Evolutionary conservation across 2,888 invertebrate species (phyloP).

Genomic region (Caenorhabditis wallacei): DNA sequence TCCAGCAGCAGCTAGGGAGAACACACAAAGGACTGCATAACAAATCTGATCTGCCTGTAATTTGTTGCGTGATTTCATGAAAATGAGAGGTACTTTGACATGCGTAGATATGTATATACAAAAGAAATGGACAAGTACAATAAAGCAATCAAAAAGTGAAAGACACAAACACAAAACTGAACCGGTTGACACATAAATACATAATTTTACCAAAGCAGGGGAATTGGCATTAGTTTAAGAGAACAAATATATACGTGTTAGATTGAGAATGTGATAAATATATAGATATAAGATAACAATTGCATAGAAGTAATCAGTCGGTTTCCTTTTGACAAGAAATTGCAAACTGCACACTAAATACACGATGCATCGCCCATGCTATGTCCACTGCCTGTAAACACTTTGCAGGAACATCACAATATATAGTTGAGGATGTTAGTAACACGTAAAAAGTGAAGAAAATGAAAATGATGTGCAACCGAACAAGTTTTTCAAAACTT

Average conservation of each 20-base stretch:
- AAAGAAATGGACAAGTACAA: too few species aligned
- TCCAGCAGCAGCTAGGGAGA: constrained; percentile 95
- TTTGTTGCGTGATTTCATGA: not conserved
- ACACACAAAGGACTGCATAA: constrained; percentile 98
- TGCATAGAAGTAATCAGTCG: constrained; percentile 1
- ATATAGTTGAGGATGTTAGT: not conserved
- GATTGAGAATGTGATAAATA: too few species aligned
- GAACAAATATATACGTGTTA: too few species aligned
- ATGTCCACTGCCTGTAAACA: constrained; percentile 79
- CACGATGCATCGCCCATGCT: constrained; percentile 82
- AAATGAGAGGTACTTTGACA: not conserved
- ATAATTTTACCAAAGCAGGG: too few species aligned
- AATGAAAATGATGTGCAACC: not conserved
- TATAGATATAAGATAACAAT: not conserved
- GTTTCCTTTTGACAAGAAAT: constrained; percentile 42
- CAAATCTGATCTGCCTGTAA: constrained; percentile 97
- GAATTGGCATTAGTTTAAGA: too few species aligned
- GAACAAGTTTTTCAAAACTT: constrained; percentile 84
- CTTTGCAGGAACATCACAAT: constrained; percentile 48
- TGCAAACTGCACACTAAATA: constrained; percentile 78
- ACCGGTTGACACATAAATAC: too few species aligned
- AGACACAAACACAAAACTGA: too few species aligned
- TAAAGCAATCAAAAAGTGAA: not conserved
- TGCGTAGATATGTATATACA: not conserved
- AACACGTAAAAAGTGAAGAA: not conserved